Conservation (phyloP, 2,113 vertebrate species). For the Scomber japonicus region DNA sequence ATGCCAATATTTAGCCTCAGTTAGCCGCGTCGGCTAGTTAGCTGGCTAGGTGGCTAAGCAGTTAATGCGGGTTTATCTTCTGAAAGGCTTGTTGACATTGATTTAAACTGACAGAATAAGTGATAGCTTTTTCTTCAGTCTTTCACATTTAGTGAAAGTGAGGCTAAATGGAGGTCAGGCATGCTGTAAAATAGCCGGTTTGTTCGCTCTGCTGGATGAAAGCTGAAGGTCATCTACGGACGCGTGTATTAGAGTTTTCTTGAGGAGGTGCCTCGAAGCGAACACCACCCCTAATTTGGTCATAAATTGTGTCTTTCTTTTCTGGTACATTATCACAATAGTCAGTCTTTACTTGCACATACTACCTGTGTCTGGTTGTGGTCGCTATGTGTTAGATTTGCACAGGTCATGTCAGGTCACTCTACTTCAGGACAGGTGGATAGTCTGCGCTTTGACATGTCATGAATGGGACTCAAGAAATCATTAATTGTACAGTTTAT, state of each 20-base stretch:
- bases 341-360: neutral
- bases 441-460: neutral
- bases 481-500: neutral
- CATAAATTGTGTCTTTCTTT: neutral
- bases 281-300: neutral
- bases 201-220: neutral
- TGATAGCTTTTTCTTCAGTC: neutral
- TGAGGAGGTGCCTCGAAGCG: neutral
- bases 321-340: neutral
- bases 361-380: neutral
- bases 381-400: neutral
- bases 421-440: neutral
- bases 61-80: conserved; percentile 2
- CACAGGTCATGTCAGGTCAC: conserved; percentile 5
- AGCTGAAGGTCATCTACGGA: conserved; percentile 72
- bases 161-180: fast-evolving
- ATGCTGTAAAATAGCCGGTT: too few relatives aligned
- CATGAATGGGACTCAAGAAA: neutral
- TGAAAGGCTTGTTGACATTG: neutral
- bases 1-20: neutral
- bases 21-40: conserved; percentile 48
- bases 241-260: neutral
- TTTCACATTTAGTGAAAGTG: neutral
- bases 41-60: conserved; percentile 17
- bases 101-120: neutral